Evolutionary conservation across 2,113 vertebrate genomes (phyloP), one percentile per base, ranked within the genome.

Genomic region (Trogon surrucura): DNA sequence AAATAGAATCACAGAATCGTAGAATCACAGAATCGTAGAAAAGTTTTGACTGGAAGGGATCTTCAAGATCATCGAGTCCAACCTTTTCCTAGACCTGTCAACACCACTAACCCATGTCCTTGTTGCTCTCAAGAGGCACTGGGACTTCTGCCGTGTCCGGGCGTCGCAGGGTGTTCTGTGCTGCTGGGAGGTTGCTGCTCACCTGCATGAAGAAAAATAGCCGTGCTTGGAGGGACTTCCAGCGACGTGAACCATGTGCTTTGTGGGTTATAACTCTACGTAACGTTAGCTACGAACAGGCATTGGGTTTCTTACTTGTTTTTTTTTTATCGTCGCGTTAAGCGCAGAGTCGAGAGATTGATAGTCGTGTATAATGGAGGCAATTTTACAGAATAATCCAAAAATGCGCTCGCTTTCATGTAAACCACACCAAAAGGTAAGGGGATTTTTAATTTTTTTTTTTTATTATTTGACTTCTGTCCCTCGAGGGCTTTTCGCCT

Each of bases 391-490:
- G 73, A 81, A 58, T 48, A 57, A 86, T 54, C 74, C 79, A 93
- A 50, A 38, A 84, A 65, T 71, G 91, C 34, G 7, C 65, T 91
- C 20, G 18, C 88, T 95, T 97, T 95, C 64, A 41, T 85, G 90
- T 67, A 83, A 95, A 94, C 95, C 94, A 91, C 94, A 95, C 80
- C 95, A 91, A 91, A 97, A 95, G 53, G 23, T 92, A 89, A 16
- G 34, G 82, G 58, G 77, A 80, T 97, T 71, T 69, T 53, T 41
- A 11, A 41, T 50, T 82, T 6, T 53, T 53, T 53, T 53, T 30
- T 29, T 65, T 36, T 36, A 36, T 51, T 79, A 71, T 92, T 79
- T 85, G 56, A 73, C 60, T 67, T 62, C 22, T 57, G 54, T 56
- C 53, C 48, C 90, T 60, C 0, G 34, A 78, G 83, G 91, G 53